phyloP scores from a whole-genome alignment of 2,113 vertebrate genomes.

The Orycteropus afer region DNA sequence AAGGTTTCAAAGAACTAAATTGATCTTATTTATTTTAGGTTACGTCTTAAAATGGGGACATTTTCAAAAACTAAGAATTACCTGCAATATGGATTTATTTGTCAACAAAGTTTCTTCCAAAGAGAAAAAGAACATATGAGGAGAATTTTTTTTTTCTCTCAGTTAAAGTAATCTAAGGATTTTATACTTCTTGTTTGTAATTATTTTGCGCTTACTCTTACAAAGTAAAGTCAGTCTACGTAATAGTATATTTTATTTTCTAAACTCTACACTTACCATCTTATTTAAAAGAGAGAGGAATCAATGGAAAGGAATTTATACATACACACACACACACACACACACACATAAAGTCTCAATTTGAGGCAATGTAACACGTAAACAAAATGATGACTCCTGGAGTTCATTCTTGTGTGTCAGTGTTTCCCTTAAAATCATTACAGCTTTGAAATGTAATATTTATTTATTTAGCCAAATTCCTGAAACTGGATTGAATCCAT shows the following conservation, averaged over 20 bases:
- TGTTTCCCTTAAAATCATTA: neutral
- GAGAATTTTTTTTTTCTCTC: conserved; percentile 13
- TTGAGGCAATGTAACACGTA: neutral
- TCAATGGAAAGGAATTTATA: neutral
- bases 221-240: conserved; percentile 56
- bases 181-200: conserved; percentile 43
- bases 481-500: neutral
- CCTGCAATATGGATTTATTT: conserved; percentile 34
- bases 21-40: conserved; percentile 66
- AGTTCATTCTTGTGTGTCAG: neutral
- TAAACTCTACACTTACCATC: neutral
- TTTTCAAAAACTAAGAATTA: conserved; percentile 69
- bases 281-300: neutral
- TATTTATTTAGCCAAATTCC: neutral
- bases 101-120: conserved; percentile 63
- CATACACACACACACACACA: neutral
- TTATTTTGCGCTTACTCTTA: conserved; percentile 28
- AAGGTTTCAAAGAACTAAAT: conserved; percentile 35
- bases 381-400: neutral
- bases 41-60: conserved; percentile 56
- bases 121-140: conserved; percentile 48
- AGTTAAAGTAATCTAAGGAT: conserved; percentile 67
- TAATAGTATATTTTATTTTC: conserved; percentile 1
- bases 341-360: neutral
- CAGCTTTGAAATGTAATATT: neutral